Evolutionary conservation across 2,888 invertebrate genomes (phyloP).

Genomic region (Sinhomidia bicolor): DNA sequence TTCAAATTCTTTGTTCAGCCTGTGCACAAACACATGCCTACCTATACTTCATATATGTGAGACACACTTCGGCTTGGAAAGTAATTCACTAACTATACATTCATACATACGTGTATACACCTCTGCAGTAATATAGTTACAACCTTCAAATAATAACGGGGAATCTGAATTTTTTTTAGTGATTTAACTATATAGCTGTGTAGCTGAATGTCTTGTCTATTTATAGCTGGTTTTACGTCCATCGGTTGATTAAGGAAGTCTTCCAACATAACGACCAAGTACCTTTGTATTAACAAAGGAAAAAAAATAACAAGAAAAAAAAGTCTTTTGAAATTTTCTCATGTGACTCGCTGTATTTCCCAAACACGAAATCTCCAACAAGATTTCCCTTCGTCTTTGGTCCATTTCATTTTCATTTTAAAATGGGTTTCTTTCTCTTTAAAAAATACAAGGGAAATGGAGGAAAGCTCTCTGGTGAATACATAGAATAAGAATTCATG

Average conservation of each 20-base stretch:
- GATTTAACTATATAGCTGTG: not conserved
- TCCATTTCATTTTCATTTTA: constrained; percentile 69
- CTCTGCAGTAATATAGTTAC: too few species aligned
- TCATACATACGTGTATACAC: too few species aligned
- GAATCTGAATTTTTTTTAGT: too few species aligned
- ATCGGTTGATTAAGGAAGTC: too few species aligned
- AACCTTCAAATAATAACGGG: too few species aligned
- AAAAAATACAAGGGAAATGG: constrained; percentile 25
- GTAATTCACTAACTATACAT: too few species aligned
- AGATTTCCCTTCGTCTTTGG: constrained; percentile 32
- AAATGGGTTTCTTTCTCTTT: constrained; percentile 58
- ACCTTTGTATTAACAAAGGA: not conserved
- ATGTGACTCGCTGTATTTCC: not conserved
- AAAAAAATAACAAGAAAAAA: not conserved
- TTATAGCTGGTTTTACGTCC: too few species aligned
- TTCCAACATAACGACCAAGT: too few species aligned
- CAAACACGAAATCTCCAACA: not conserved
- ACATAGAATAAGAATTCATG: not conserved
- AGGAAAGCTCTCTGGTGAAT: constrained; percentile 47
- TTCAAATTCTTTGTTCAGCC: too few species aligned
- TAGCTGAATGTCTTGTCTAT: not conserved
- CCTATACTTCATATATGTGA: not conserved
- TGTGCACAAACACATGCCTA: too few species aligned
- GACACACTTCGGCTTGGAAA: too few species aligned
- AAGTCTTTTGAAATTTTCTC: constrained; percentile 8